Evolutionary conservation across 2,888 invertebrate genomes (phyloP), one percentile per base, ranked within the genome.

Genomic region (Troides oblongomaculatus): DNA sequence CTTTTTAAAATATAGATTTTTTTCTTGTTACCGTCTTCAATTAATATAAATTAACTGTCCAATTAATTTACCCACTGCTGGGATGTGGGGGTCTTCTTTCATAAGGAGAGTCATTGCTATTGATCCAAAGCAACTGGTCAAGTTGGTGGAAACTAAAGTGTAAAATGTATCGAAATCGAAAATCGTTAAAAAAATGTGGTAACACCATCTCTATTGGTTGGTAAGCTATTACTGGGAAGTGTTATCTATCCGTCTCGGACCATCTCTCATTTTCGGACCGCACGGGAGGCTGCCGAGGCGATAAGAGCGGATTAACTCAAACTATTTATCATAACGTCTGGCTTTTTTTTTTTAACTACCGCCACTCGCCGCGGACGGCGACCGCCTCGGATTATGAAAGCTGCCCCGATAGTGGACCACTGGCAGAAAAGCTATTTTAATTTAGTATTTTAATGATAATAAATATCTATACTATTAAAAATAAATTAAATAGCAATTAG

Each of bases 241-340:
- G 86, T 92, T 92, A 92, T 92, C 91, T 87, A 72, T 69, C 72
- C 72, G 76, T 75, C 76, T 76, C 76, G 79, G 83, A 82, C 87
- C 92, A 92, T 92, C 92, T 91, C 85, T 92, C 92, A 92, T 91
- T 89, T 90, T 89, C 82, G 86, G 90, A 89, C 90, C 90, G 85
- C 92, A 90, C 90, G 90, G 90, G 89, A 86, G 86, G 89, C 82
- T 77, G 76, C 82, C 77, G 79, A 79, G 81, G 79, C 86, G 92
- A 92, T 92, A 92, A 92, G 87, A 81, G 78, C 81, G 91, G 92
- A 92, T 92, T 92, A 92, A 90, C 87, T 84, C 70, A 25, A 82
- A 87, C 91, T 89, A 92, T 92, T 92, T 90, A 92, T 92, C 92
- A 92, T 92, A 39, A 82, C 82, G 81, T 85, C 81, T 78, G 84